Percentiles rank a stretch among this genome's conserved stretches.
phyloP scores from a whole-genome alignment of 2,113 vertebrate species.

The Dromaius novaehollandiae region DNA sequence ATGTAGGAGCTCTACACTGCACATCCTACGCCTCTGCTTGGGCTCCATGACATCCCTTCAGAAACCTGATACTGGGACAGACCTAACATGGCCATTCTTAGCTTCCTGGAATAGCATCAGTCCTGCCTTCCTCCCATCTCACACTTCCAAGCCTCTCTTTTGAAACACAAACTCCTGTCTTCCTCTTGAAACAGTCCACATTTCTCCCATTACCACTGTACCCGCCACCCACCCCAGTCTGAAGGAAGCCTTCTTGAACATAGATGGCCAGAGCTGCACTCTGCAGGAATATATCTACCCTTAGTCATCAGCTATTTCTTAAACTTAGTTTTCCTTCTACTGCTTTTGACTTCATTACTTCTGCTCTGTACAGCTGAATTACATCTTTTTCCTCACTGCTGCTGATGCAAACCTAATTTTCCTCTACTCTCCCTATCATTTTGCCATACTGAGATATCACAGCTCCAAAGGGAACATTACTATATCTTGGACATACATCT shows the following conservation, averaged over 20 bases:
- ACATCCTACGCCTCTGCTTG: neutral
- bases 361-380: neutral
- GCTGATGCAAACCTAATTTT: neutral
- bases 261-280: accelerated
- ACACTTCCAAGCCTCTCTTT: neutral
- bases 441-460: neutral
- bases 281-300: neutral
- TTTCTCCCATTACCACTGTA: neutral
- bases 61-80: neutral
- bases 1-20: accelerated
- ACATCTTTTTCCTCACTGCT: neutral
- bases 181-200: accelerated
- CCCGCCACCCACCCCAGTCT: neutral
- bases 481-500: neutral
- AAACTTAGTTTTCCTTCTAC: neutral
- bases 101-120: neutral
- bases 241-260: neutral
- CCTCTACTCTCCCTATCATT: neutral
- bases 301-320: neutral
- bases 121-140: neutral
- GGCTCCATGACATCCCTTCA: neutral
- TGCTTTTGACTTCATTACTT: neutral
- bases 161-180: neutral
- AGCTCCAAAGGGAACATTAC: neutral
- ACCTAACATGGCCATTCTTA: neutral